These are phyloP conservation scores for Prosopocoilus inquinatus DNA, from an alignment of 2,888 invertebrate genomes.

Conservation along the genomic window DNA sequence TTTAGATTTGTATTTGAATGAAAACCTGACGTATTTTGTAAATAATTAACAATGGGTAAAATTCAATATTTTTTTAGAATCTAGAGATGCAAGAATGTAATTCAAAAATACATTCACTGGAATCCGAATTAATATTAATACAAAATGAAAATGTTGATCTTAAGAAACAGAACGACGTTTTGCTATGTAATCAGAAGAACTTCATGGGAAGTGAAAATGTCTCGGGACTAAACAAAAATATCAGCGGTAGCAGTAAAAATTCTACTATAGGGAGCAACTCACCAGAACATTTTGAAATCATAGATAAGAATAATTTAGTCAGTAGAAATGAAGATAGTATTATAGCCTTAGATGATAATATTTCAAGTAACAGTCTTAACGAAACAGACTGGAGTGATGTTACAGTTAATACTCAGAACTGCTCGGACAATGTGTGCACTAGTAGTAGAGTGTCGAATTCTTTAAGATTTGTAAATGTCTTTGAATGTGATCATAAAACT, in stretches of 20 bases:
- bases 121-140: conserved; percentile 43
- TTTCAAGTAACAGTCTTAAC: conserved; percentile 44
- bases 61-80: conserved; percentile 12
- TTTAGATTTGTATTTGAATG: background rate
- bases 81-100: conserved; percentile 29
- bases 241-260: conserved; percentile 29
- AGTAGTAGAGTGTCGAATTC: background rate
- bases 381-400: conserved; percentile 50
- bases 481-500: conserved; percentile 9
- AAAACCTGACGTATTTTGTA: too few species aligned
- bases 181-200: conserved; percentile 25
- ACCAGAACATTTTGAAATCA: conserved; percentile 64
- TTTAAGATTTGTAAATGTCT: background rate
- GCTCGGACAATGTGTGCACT: conserved; percentile 11
- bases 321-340: conserved; percentile 34
- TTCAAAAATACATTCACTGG: conserved; percentile 46
- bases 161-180: conserved; percentile 35
- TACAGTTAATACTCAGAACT: conserved; percentile 15
- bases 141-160: conserved; percentile 50
- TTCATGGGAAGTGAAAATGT: conserved; percentile 8
- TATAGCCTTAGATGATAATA: conserved; percentile 39
- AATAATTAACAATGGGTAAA: conserved; percentile 7
- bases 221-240: conserved; percentile 9
- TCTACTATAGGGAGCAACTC: conserved; percentile 57
- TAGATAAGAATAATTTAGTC: conserved; percentile 47